Conservation (phyloP, 2,797 vertebrate species). For the Tapirus indicus region DNA sequence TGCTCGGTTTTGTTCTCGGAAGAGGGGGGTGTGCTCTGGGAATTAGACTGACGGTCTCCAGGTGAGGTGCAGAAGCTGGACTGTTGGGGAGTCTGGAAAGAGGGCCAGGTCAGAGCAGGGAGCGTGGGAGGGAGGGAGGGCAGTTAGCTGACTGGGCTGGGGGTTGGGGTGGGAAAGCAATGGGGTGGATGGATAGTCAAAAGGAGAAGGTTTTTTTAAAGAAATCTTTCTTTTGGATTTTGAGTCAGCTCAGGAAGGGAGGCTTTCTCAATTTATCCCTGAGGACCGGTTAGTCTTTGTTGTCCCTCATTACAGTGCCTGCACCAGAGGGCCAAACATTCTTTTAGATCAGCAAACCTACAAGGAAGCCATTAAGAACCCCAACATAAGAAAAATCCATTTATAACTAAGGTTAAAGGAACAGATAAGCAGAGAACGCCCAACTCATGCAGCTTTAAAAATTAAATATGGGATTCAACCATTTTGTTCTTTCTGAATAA, state of each 20-base stretch:
- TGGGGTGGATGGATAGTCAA: background rate
- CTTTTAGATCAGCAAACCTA: background rate
- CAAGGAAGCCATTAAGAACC: background rate
- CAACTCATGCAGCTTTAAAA: background rate
- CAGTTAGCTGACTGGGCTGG: background rate
- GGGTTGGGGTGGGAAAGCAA: background rate
- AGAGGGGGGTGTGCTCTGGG: background rate
- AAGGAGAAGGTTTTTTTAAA: background rate
- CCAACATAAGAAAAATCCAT: background rate
- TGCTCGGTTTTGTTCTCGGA: background rate
- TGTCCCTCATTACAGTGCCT: background rate
- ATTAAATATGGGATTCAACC: background rate
- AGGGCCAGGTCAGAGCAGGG: no score
- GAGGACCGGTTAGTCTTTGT: background rate
- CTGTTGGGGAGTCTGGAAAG: background rate
- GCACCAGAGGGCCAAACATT: background rate
- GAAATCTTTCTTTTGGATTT: background rate
- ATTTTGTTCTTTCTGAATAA: conserved; percentile 42
- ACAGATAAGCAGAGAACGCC: background rate
- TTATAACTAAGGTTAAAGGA: background rate
- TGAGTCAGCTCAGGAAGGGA: background rate
- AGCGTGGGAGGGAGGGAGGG: background rate
- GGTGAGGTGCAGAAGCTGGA: background rate
- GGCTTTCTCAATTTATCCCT: background rate
- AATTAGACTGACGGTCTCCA: background rate